Conservation (phyloP, 1,140 invertebrate species). For the Spodoptera litura region DNA sequence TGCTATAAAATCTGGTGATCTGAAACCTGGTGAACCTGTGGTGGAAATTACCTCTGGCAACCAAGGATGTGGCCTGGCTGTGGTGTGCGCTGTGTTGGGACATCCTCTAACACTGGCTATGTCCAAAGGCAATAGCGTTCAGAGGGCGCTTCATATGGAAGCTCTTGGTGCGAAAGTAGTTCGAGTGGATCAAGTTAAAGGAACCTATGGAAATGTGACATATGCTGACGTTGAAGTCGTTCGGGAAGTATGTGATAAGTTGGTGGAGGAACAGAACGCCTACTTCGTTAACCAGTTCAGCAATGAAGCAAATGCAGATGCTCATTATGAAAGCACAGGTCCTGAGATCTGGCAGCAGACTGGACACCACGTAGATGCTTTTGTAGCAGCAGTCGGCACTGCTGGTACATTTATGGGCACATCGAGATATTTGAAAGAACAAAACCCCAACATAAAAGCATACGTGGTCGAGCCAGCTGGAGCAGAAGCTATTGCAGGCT, state of each 20-base stretch:
- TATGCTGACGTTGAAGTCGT: conserved; percentile 72
- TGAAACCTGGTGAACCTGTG: conserved; percentile 71
- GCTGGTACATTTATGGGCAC: conserved; percentile 77
- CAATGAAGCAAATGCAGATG: conserved; percentile 66
- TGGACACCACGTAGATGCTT: conserved; percentile 76
- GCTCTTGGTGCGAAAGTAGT: conserved; percentile 77
- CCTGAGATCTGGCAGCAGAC: conserved; percentile 81
- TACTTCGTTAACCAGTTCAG: conserved; percentile 79
- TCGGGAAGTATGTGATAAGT: conserved; percentile 66
- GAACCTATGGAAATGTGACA: conserved; percentile 78
- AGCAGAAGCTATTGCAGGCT: conserved; percentile 73
- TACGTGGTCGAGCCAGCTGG: conserved; percentile 76
- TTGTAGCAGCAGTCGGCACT: conserved; percentile 77
- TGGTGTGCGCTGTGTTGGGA: conserved; percentile 75
- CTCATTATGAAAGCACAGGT: conserved; percentile 75
- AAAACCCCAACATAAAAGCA: conserved; percentile 68
- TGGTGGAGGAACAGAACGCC: conserved; percentile 68
- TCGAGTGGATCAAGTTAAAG: conserved; percentile 77
- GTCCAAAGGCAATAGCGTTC: conserved; percentile 78
- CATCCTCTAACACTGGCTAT: conserved; percentile 77
- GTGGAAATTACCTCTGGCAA: conserved; percentile 80
- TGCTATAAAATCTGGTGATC: conserved; percentile 63
- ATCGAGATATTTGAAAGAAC: conserved; percentile 75
- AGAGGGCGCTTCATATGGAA: conserved; percentile 80
- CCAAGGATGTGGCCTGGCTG: conserved; percentile 77